Percentiles rank a stretch among this genome's conserved stretches.
These are phyloP conservation scores for Chloroclysta siterata DNA, from an alignment of 2,888 invertebrate genomes.

Conservation along the genomic window DNA sequence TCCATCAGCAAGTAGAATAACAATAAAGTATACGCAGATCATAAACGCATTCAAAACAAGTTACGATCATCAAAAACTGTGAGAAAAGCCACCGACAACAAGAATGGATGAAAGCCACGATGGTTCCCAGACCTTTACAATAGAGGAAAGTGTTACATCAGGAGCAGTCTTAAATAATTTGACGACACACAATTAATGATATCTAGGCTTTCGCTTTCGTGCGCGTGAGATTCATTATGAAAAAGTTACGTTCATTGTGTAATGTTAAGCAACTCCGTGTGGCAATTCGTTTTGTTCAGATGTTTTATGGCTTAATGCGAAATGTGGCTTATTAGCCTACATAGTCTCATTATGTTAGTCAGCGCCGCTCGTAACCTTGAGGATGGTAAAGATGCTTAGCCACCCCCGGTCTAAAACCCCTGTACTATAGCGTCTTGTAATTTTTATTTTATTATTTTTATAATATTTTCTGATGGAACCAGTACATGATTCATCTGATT, in stretches of 20 bases:
- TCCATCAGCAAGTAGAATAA: too few relatives aligned
- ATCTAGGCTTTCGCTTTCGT: constrained; percentile 59
- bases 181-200: constrained; percentile 64
- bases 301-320: constrained; percentile 3
- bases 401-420: too few relatives aligned
- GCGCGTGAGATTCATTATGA: constrained; percentile 46
- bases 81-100: constrained; percentile 40
- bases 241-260: constrained; percentile 30
- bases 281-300: constrained; percentile 16
- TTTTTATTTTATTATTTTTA: too few relatives aligned
- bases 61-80: constrained; percentile 29
- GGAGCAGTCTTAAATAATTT: constrained; percentile 51
- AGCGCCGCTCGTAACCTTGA: too few relatives aligned
- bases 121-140: constrained; percentile 38
- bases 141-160: constrained; percentile 59
- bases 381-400: too few relatives aligned
- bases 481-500: too few relatives aligned
- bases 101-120: constrained; percentile 42
- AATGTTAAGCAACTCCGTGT: constrained; percentile 25
- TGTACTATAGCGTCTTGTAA: too few relatives aligned
- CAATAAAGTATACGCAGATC: too few relatives aligned
- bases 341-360: neutral
- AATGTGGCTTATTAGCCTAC: constrained; percentile 16
- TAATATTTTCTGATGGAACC: too few relatives aligned
- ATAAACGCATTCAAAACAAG: constrained; percentile 10